A percentile compares a stretch with the other conserved stretches of the same genome.
Conservation (phyloP, 2,797 vertebrate genomes). For the Lemur catta region DNA sequence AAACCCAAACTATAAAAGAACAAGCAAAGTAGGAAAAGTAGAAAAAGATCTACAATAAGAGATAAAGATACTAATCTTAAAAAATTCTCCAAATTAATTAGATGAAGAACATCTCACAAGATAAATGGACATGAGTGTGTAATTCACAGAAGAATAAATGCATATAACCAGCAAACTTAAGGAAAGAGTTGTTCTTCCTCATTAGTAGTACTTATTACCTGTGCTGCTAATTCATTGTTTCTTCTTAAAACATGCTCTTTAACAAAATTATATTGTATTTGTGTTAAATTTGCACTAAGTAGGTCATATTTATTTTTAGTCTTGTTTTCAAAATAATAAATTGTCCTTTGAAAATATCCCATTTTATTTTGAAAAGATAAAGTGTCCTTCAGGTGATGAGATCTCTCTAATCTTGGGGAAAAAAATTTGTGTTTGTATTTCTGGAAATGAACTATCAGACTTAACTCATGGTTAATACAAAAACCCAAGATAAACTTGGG, state of each 20-base stretch:
- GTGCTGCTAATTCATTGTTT: background rate
- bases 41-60: background rate
- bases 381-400: background rate
- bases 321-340: background rate
- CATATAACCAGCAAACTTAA: background rate
- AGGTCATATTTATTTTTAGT: background rate
- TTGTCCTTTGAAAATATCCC: background rate
- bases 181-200: background rate
- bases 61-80: background rate
- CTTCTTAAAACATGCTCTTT: background rate
- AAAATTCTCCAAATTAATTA: background rate
- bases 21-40: background rate
- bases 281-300: background rate
- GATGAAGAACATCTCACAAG: background rate
- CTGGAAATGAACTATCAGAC: background rate
- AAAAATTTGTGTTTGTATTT: background rate
- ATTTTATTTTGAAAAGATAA: conserved; percentile 19
- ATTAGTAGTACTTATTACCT: background rate
- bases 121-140: background rate
- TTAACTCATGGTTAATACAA: background rate
- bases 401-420: background rate
- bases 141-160: background rate
- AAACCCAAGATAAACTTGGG: conserved; percentile 2
- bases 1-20: conserved; percentile 14
- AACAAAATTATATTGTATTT: conserved; percentile 13